Evolutionary conservation across 2,797 vertebrate genomes (phyloP).

Genomic region (Pagetopsis macropterus): DNA sequence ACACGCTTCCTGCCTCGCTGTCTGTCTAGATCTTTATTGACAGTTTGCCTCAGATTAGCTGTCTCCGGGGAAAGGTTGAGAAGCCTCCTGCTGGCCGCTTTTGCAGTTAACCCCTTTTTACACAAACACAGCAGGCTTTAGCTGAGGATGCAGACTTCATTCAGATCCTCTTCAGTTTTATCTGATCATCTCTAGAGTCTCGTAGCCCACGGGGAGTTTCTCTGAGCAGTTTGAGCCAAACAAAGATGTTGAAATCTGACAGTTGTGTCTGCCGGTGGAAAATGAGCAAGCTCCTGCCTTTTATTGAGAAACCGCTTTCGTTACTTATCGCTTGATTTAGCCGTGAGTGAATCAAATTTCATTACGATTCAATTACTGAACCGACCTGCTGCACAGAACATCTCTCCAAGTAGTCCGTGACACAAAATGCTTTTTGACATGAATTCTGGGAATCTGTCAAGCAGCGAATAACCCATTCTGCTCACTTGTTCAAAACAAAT

Average conservation of each 20-base stretch:
- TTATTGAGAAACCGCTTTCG: background rate
- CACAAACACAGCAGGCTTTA: background rate
- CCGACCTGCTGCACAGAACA: constrained; percentile 1
- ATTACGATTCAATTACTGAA: constrained; percentile 46
- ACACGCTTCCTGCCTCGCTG: constrained; percentile 14
- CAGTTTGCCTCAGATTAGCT: constrained; percentile 35
- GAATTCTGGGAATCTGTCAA: constrained; percentile 27
- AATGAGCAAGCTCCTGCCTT: constrained; percentile 1
- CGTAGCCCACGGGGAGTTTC: background rate
- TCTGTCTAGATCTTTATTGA: constrained; percentile 45
- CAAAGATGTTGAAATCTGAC: background rate
- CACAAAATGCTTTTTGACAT: constrained; percentile 22
- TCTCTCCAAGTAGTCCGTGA: background rate
- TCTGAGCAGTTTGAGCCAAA: background rate
- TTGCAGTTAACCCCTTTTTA: constrained; percentile 14
- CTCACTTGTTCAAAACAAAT: constrained; percentile 15
- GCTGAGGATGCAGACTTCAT: background rate
- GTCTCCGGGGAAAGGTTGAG: constrained; percentile 30
- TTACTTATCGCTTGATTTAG: constrained; percentile 28
- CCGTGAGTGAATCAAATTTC: constrained; percentile 27
- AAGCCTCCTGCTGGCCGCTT: constrained; percentile 2
- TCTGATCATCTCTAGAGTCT: background rate
- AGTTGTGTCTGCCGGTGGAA: constrained; percentile 3
- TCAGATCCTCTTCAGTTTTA: background rate
- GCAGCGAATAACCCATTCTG: constrained; percentile 19